These are phyloP conservation scores for Etheostoma cragini DNA, from an alignment of 2,113 vertebrate genomes.

Conservation along the genomic window DNA sequence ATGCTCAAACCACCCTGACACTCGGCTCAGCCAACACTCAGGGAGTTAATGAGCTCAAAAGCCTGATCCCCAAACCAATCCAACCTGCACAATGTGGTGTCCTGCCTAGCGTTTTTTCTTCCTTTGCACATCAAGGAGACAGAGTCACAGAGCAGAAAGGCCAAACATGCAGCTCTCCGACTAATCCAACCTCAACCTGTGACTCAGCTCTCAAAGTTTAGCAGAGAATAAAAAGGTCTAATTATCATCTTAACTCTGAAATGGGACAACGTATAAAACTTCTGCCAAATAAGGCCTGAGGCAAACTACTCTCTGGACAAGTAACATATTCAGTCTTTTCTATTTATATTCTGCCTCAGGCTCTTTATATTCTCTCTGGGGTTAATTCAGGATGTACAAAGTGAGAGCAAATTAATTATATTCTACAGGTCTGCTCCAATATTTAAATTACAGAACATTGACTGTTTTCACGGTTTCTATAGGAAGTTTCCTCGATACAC, in stretches of 20 bases:
- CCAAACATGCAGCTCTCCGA: conserved; percentile 69
- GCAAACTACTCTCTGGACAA: conserved; percentile 20
- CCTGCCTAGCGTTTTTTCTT: conserved; percentile 44
- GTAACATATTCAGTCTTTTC: conserved; percentile 7
- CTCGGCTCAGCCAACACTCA: conserved; percentile 54
- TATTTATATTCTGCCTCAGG: conserved; percentile 2
- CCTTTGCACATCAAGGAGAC: conserved; percentile 47
- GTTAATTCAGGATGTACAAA: not conserved
- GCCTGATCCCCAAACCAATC: conserved; percentile 54
- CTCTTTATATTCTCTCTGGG: not conserved
- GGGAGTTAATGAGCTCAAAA: conserved; percentile 73
- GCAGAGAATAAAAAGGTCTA: conserved; percentile 66
- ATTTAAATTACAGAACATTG: not conserved
- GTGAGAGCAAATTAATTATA: conserved; percentile 17
- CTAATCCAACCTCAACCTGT: conserved; percentile 57
- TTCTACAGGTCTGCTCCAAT: not conserved
- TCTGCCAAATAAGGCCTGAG: conserved; percentile 16
- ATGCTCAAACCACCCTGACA: conserved; percentile 62
- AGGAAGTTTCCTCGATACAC: too few relatives aligned
- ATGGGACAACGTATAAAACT: conserved; percentile 41
- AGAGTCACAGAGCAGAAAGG: conserved; percentile 63
- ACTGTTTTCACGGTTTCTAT: not conserved
- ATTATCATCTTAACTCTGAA: conserved; percentile 63
- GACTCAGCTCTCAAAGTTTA: conserved; percentile 69
- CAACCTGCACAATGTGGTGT: conserved; percentile 47